Evolutionary conservation across 2,113 vertebrate species (phyloP), one percentile per base, ranked within the genome.

Genomic region (Petromus typicus): DNA sequence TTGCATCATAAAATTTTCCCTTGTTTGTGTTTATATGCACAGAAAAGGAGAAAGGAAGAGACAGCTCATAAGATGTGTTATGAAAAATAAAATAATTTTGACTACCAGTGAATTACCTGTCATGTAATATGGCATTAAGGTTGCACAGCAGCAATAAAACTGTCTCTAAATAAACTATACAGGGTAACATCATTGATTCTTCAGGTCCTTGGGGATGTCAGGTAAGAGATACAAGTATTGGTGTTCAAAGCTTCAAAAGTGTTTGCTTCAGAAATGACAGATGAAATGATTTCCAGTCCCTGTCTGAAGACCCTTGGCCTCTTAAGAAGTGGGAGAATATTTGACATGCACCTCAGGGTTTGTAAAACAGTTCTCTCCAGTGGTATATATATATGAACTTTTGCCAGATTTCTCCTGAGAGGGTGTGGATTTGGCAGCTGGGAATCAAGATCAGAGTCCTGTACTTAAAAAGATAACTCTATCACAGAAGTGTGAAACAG

Each of bases 131-230:
- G 73, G 86, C 93, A 94, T 87, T 95, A 69, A 96, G 57, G 90
- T 96, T 91, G 91, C 82, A 95, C 54, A 95, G 82, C 63, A 97
- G 86, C 88, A 97, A 89, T 91, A 95, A 90, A 98, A 93, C 84
- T 80, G 20, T 40, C 94, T 98, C 98, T 97, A 97, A 94, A 96
- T 89, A 97, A 98, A 43, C 95, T 83, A 95, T 86, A 34, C 13
- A 20, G 1, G 1, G 91, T 92, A 97, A 84, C 75, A 96, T 64
- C 94, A 97, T 23, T 93, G 91, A 98, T 97, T 96, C 91, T 83
- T 96, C 61, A 84, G 48, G 57, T 97, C 97, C 90, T 86, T 66
- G 22, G 94, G 90, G 96, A 98, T 93, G 90, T 61, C 81, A 30
- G 91, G 67, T 76, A 96, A 89, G 63, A 96, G 59, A 63, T 90